A percentile compares a stretch with the other conserved stretches of the same genome.
Evolutionary conservation across 2,888 invertebrate genomes (phyloP).

Genomic region (Drosophila nr. perissopoda): DNA sequence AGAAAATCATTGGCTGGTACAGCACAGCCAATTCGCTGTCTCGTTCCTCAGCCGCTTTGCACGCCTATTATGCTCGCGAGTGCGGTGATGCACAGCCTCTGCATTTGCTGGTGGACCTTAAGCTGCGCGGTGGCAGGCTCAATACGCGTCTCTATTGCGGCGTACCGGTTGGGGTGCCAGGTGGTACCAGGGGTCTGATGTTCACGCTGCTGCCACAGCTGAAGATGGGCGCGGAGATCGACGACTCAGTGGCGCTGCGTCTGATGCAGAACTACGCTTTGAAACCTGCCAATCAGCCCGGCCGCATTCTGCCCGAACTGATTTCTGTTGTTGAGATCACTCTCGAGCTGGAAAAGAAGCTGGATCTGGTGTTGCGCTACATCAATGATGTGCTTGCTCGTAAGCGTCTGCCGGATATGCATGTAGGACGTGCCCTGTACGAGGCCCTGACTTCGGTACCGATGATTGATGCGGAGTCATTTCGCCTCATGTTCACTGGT

Average conservation of each 20-base stretch:
- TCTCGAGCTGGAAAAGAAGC: conserved; percentile 41
- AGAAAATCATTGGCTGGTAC: conserved; percentile 67
- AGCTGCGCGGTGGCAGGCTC: conserved; percentile 37
- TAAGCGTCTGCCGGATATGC: conserved; percentile 58
- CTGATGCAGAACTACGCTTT: conserved; percentile 49
- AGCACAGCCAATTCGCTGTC: conserved; percentile 54
- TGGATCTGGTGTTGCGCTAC: conserved; percentile 61
- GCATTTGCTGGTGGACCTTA: conserved; percentile 60
- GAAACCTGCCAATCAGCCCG: conserved; percentile 30
- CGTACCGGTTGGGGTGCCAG: conserved; percentile 61
- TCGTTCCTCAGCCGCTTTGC: conserved; percentile 34
- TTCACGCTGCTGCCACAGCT: conserved; percentile 56
- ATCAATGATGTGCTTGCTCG: conserved; percentile 62
- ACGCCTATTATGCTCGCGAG: conserved; percentile 52
- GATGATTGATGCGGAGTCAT: conserved; percentile 53
- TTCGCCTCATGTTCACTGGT: conserved; percentile 49
- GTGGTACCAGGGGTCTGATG: conserved; percentile 57
- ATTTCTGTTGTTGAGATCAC: conserved; percentile 49
- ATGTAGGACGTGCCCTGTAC: conserved; percentile 55
- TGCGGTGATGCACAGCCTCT: conserved; percentile 51
- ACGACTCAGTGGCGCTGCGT: conserved; percentile 47
- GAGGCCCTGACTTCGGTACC: conserved; percentile 59
- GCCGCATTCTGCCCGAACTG: conserved; percentile 48
- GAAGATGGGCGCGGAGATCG: conserved; percentile 17
- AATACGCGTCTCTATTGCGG: conserved; percentile 49